Evolutionary conservation across 1,140 invertebrate genomes (phyloP).

Genomic region (Melipona quadrifasciata): DNA sequence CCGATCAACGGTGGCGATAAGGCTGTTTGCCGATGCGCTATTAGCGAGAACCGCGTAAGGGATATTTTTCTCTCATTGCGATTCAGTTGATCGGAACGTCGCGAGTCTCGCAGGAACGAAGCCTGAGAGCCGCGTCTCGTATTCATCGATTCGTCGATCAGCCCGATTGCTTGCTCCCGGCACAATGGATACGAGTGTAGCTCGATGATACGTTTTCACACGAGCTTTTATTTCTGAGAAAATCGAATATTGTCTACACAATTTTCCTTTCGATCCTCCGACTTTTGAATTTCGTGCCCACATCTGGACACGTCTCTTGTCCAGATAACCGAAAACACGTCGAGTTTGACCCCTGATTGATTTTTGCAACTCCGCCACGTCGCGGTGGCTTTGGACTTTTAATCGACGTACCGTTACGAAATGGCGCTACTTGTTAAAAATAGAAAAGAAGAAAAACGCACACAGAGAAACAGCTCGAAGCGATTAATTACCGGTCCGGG

Average conservation of each 20-base stretch:
- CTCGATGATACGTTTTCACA: background rate
- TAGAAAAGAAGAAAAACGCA: rapidly evolving
- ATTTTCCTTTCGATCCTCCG: too few relatives aligned
- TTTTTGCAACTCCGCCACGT: background rate
- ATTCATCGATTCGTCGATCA: slow-evolving; percentile 17
- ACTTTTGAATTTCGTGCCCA: too few relatives aligned
- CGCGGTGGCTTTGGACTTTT: background rate
- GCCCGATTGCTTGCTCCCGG: background rate
- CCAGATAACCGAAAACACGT: background rate
- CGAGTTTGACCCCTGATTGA: background rate
- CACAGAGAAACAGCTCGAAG: background rate
- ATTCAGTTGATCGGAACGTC: slow-evolving; percentile 19
- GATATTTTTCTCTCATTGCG: slow-evolving; percentile 36
- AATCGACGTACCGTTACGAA: background rate
- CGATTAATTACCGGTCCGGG: background rate
- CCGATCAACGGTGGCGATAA: slow-evolving; percentile 28
- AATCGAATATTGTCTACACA: background rate
- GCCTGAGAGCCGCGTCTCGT: background rate
- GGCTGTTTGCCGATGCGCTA: slow-evolving; percentile 22
- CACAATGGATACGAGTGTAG: background rate
- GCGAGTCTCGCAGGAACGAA: slow-evolving; percentile 3
- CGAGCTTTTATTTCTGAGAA: background rate
- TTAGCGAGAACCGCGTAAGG: slow-evolving; percentile 25
- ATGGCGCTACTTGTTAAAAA: background rate
- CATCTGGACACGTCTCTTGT: background rate